phyloP scores from a whole-genome alignment of 2,888 invertebrate genomes.

The Philereme transversata region DNA sequence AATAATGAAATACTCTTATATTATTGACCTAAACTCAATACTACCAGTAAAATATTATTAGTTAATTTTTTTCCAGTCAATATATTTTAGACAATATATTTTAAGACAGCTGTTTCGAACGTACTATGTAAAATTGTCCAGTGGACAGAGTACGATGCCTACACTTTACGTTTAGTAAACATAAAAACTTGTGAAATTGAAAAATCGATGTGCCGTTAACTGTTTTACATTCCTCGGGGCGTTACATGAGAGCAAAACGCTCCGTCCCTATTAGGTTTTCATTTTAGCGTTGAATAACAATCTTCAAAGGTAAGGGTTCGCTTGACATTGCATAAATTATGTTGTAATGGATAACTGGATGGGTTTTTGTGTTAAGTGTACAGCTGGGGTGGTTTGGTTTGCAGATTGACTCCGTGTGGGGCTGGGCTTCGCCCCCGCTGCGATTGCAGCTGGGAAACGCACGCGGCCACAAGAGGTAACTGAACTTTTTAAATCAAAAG shows the following conservation, averaged over 20 bases:
- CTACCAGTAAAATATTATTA: too few relatives aligned
- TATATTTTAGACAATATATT: too few relatives aligned
- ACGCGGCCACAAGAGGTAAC: constrained; percentile 79
- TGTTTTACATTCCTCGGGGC: constrained; percentile 58
- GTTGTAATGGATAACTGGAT: constrained; percentile 56
- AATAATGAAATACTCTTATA: too few relatives aligned
- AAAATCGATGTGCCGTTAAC: constrained; percentile 71
- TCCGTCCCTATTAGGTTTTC: constrained; percentile 60
- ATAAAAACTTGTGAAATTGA: constrained; percentile 68
- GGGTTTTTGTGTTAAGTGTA: constrained; percentile 48
- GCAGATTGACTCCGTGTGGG: constrained; percentile 97
- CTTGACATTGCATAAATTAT: constrained; percentile 71
- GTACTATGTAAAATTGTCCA: constrained; percentile 58
- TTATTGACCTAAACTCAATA: too few relatives aligned
- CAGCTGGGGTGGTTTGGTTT: constrained; percentile 64
- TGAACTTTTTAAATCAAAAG: constrained; percentile 48
- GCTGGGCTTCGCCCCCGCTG: constrained; percentile 96
- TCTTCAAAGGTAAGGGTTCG: constrained; percentile 75
- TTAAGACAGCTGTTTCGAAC: constrained; percentile 42
- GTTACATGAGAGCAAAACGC: constrained; percentile 56
- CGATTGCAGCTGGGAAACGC: constrained; percentile 90
- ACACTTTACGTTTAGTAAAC: constrained; percentile 69
- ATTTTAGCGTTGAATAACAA: constrained; percentile 60
- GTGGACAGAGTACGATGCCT: constrained; percentile 66
- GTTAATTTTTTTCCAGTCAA: too few relatives aligned